A percentile compares a stretch with the other conserved stretches of the same genome.
These are phyloP conservation scores for Anarsia innoxiella DNA, from an alignment of 2,888 invertebrate species.

Conservation along the genomic window DNA sequence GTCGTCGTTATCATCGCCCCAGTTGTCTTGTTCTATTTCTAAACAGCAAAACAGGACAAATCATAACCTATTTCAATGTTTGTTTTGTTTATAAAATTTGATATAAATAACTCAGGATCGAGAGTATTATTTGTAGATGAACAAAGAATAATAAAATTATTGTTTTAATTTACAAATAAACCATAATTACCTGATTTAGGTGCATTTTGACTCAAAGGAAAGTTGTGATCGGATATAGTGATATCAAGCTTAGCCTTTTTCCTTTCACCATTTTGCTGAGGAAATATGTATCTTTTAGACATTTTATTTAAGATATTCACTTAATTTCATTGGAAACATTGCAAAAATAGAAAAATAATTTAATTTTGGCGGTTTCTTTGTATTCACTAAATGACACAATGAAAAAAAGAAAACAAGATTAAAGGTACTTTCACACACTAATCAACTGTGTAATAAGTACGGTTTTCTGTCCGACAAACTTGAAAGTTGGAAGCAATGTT, in stretches of 20 bases:
- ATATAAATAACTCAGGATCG: no score
- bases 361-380: constrained; percentile 34
- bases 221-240: constrained; percentile 58
- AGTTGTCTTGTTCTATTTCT: constrained; percentile 37
- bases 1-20: constrained; percentile 68
- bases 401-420: no score
- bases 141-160: not conserved
- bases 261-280: constrained; percentile 49
- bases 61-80: constrained; percentile 8
- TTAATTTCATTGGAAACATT: constrained; percentile 12
- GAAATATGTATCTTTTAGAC: constrained; percentile 53
- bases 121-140: not conserved
- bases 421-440: no score
- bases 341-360: constrained; percentile 16
- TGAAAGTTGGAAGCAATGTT: no score
- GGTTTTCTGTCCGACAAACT: not conserved
- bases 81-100: no score
- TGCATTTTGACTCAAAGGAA: constrained; percentile 60
- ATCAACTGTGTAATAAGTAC: no score
- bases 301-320: constrained; percentile 27
- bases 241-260: constrained; percentile 61
- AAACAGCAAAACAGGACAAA: constrained; percentile 4
- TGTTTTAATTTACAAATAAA: not conserved
- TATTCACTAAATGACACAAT: no score
- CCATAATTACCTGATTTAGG: constrained; percentile 37